Evolutionary conservation across 1,140 invertebrate genomes (phyloP).

Genomic region (Littorina saxatilis): DNA sequence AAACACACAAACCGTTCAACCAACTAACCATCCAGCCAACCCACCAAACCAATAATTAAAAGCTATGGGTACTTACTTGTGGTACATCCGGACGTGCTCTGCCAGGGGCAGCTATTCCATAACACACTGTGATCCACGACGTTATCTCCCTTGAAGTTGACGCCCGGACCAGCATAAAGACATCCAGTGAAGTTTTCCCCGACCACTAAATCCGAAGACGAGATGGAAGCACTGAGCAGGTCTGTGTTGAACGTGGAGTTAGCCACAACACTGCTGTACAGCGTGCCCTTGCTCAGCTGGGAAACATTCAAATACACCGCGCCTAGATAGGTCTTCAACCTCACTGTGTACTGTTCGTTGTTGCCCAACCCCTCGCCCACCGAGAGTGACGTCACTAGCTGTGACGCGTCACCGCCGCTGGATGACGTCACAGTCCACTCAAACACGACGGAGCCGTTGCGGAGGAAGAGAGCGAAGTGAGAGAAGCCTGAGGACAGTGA

Average conservation of each 20-base stretch:
- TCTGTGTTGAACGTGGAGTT: conserved; percentile 32
- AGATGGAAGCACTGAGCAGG: neutral
- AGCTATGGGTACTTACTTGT: conserved; percentile 28
- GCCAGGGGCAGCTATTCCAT: conserved; percentile 37
- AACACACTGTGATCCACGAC: neutral
- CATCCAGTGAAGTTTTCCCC: conserved; percentile 43
- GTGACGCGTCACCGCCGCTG: neutral
- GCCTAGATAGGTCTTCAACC: conserved; percentile 26
- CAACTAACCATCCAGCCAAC: too few species aligned
- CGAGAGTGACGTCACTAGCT: neutral
- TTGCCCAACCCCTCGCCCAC: conserved; percentile 32
- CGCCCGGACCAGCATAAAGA: conserved; percentile 36
- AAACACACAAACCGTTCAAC: too few species aligned
- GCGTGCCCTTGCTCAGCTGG: too few species aligned
- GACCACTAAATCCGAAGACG: neutral
- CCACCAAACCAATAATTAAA: neutral
- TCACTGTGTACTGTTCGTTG: conserved; percentile 41
- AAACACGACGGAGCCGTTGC: conserved; percentile 35
- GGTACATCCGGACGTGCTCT: neutral
- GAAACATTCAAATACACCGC: neutral
- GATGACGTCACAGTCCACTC: conserved; percentile 26
- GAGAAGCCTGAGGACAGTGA: neutral
- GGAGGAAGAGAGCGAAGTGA: conserved; percentile 75
- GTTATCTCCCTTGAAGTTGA: conserved; percentile 14
- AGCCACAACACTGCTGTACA: conserved; percentile 32